phyloP scores from a whole-genome alignment of 2,797 vertebrate species.

The Girardinus metallicus region DNA sequence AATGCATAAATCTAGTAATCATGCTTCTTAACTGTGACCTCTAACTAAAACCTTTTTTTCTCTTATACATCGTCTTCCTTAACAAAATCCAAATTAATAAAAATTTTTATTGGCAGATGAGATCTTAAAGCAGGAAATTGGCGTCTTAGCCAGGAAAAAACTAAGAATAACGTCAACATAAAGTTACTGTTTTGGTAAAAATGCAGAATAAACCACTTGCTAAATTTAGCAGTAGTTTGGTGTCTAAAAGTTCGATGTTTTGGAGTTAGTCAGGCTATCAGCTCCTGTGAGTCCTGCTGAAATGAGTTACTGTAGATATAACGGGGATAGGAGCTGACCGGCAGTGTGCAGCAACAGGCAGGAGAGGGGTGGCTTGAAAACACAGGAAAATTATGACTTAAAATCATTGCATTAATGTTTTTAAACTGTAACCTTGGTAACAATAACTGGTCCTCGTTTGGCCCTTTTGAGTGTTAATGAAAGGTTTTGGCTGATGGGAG shows the following conservation, averaged over 20 bases:
- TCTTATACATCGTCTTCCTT: background rate
- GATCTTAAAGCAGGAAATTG: background rate
- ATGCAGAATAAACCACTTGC: background rate
- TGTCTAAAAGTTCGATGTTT: background rate
- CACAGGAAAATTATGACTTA: too few relatives aligned
- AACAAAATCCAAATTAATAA: background rate
- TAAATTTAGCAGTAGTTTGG: background rate
- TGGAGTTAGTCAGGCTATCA: background rate
- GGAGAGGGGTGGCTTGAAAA: background rate
- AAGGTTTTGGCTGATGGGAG: constrained; percentile 10
- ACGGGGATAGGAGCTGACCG: background rate
- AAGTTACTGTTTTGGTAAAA: background rate
- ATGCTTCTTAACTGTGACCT: background rate
- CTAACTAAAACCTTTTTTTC: background rate
- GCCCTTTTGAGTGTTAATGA: constrained; percentile 29
- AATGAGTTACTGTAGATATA: background rate
- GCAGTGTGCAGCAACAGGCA: background rate
- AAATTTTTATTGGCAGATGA: background rate
- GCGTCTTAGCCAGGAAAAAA: background rate
- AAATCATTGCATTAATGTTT: background rate
- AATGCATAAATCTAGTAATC: background rate
- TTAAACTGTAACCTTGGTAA: background rate
- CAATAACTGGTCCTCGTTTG: background rate
- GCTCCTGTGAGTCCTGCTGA: background rate
- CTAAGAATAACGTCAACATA: background rate